Evolutionary conservation across 2,113 vertebrate genomes (phyloP).

Genomic region (Takifugu flavidus): DNA sequence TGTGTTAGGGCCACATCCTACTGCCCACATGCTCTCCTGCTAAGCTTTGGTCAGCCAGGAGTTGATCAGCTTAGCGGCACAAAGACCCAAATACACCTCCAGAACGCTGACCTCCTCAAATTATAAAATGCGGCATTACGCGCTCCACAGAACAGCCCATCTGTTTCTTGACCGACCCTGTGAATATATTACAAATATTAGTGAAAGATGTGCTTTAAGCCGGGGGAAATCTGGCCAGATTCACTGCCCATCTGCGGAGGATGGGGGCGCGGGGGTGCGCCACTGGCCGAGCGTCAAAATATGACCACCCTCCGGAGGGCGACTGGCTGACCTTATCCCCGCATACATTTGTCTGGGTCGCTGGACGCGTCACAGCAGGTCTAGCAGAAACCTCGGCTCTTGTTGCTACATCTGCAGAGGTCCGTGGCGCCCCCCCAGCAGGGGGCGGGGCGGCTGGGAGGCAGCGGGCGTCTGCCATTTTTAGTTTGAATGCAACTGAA

Average conservation of each 20-base stretch:
- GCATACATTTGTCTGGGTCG: conserved; percentile 31
- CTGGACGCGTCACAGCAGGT: conserved; percentile 38
- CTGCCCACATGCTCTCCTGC: conserved; percentile 48
- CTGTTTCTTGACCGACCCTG: conserved; percentile 51
- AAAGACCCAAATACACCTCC: conserved; percentile 63
- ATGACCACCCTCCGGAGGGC: conserved; percentile 52
- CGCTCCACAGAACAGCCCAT: conserved; percentile 38
- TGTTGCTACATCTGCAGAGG: conserved; percentile 48
- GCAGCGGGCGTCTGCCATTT: background rate
- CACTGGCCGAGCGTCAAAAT: conserved; percentile 53
- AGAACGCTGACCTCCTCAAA: conserved; percentile 35
- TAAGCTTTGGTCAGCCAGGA: conserved; percentile 51
- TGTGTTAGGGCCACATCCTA: conserved; percentile 37
- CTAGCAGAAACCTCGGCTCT: conserved; percentile 18
- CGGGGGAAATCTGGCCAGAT: conserved; percentile 50
- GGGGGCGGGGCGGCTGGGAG: conserved; percentile 4
- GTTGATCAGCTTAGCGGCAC: conserved; percentile 61
- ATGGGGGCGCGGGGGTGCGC: conserved; percentile 26
- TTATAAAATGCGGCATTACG: conserved; percentile 51
- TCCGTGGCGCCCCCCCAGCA: conserved; percentile 6
- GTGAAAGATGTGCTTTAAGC: conserved; percentile 33
- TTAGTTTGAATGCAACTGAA: conserved; percentile 13
- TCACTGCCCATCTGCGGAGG: conserved; percentile 57
- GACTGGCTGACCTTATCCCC: conserved; percentile 63
- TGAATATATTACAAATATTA: conserved; percentile 52